A percentile compares a stretch with the other conserved stretches of the same genome.
Conservation (phyloP, 30 jellyfish, hydroid and myxozoan genomes). For the Cassiopea andromeda region DNA sequence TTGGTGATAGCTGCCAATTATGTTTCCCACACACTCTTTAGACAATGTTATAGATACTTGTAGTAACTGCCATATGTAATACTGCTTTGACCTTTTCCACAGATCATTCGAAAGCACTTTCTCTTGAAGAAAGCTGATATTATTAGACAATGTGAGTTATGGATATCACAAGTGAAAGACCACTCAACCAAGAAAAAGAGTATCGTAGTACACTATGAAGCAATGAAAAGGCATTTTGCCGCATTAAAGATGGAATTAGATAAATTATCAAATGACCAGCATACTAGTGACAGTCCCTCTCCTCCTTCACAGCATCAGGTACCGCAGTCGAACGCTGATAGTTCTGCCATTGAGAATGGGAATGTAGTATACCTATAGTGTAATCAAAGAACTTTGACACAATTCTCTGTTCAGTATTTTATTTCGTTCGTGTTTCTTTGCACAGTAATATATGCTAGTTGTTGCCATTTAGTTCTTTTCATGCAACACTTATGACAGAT, state of each 20-base stretch:
- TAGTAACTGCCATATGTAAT: neutral
- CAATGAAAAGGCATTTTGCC: slow-evolving; percentile 68
- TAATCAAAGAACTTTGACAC: no score
- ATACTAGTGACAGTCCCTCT: neutral
- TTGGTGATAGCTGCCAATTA: no score
- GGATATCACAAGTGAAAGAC: slow-evolving; percentile 86
- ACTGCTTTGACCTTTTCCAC: neutral
- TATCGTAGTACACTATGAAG: slow-evolving; percentile 67
- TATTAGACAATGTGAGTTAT: slow-evolving; percentile 76
- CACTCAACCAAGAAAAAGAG: slow-evolving; percentile 77
- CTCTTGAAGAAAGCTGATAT: slow-evolving; percentile 59
- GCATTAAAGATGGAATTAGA: slow-evolving; percentile 67
- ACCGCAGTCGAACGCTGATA: slow-evolving; percentile 7
- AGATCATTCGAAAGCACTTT: slow-evolving; percentile 81
- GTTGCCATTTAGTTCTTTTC: no score
- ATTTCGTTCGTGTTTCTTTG: no score
- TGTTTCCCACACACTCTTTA: no score
- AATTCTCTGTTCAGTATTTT: no score
- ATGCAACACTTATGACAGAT: no score
- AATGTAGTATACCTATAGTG: slow-evolving; percentile 26
- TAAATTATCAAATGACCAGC: slow-evolving; percentile 36
- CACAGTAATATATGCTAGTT: no score
- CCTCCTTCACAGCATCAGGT: neutral
- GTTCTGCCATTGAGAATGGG: slow-evolving; percentile 18
- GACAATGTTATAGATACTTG: no score